Evolutionary conservation across 2,888 invertebrate species (phyloP), one percentile per base, ranked within the genome.

Genomic region (Proisotoma minuta): DNA sequence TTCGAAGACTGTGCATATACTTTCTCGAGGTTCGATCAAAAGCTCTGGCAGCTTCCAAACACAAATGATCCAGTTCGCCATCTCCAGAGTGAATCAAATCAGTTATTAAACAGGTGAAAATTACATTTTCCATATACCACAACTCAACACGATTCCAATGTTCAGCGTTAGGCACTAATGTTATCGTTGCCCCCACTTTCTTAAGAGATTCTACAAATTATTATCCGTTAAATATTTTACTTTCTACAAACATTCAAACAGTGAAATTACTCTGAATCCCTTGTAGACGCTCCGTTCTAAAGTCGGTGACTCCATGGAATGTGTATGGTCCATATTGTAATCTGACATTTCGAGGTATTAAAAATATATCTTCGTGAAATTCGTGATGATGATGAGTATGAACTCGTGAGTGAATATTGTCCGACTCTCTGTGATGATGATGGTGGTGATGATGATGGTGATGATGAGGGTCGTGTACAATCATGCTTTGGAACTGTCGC

Each of bases 321-420:
- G 57, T 59, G 39, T 71, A 73, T 5, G 73, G 73, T 5, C 73
- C 73, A 39, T 71, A 73, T 2, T 60, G 39, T 8, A 73, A 48
- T 1, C 48, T 60, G 3, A 71, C 69, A 26, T 58, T 52, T 47
- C 69, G 40, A 3, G 73, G 69, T 5, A 34, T 34, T 8, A 34
- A 34, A 15, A 34, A 34, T 34, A 34, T 34, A 34, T 34, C 34
- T 15, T n/a, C n/a, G n/a, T n/a, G n/a, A n/a, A 15, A 34, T 34
- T 34, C 34, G 34, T 34, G 8, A 15, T 8, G 15, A 34, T 43
- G 10, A 43, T 5, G 43, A 5, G 18, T 4, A 43, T 12, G 43
- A 43, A 4, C 10, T 5, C 18, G 18, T 4, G 5, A 4, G 34
- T 29, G 29, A 54, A 12, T 3, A 10, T 5, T 12, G 10, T 12